phyloP scores from a whole-genome alignment of 2,113 vertebrate species.

The Brienomyrus longianalis region DNA sequence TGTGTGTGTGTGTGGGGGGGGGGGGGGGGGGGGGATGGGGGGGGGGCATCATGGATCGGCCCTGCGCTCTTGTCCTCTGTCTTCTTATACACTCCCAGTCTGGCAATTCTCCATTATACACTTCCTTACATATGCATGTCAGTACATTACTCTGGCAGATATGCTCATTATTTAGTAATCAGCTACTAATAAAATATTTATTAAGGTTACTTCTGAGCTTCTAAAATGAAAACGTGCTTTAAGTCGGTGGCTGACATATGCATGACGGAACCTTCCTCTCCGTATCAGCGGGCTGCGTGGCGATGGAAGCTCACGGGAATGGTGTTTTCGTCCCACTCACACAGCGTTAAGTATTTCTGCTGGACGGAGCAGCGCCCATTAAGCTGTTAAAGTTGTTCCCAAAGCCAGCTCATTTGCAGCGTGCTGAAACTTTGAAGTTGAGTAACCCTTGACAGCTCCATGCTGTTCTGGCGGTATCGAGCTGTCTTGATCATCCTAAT shows the following conservation, averaged over 20 bases:
- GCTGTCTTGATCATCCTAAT: neutral
- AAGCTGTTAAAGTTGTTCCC: neutral
- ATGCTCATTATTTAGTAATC: conserved; percentile 17
- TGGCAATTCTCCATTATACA: neutral
- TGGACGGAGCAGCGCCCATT: neutral
- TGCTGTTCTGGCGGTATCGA: neutral
- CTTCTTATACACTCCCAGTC: neutral
- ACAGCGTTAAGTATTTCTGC: neutral
- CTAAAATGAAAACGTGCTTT: neutral
- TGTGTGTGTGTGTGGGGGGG: neutral
- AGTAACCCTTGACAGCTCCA: neutral
- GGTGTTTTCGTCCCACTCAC: neutral
- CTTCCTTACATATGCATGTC: neutral
- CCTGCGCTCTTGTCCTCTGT: neutral
- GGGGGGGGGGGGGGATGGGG: neutral
- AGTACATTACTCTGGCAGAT: neutral
- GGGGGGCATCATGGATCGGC: neutral
- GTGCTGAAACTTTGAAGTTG: neutral
- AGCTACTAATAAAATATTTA: conserved; percentile 11
- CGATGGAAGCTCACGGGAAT: neutral
- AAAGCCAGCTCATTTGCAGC: neutral
- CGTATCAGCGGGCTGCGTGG: neutral
- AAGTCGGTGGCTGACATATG: neutral
- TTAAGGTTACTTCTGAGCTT: neutral
- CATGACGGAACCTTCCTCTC: neutral